Percentiles rank a stretch among this genome's conserved stretches.
These are phyloP conservation scores for Drosophila macrothrix DNA, from an alignment of 2,888 invertebrate species.

Conservation along the genomic window DNA sequence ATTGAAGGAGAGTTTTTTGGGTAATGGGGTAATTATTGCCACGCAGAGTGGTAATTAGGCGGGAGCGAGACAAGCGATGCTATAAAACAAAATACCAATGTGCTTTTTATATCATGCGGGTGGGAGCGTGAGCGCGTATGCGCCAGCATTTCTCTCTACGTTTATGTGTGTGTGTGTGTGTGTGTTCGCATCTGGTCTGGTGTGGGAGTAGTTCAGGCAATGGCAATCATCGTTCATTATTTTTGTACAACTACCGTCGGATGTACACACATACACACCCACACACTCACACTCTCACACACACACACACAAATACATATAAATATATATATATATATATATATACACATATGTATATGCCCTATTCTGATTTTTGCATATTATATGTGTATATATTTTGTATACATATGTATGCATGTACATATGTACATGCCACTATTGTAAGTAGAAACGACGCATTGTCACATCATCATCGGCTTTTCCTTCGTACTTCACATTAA, in stretches of 20 bases:
- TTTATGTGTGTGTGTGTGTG: background rate
- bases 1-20: conserved; percentile 29
- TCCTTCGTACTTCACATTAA: background rate
- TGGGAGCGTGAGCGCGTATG: conserved; percentile 45
- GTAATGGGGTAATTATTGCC: conserved; percentile 77
- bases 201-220: conserved; percentile 64
- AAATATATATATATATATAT: background rate
- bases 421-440: background rate
- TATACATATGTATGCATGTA: background rate
- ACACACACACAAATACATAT: background rate
- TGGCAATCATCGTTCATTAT: conserved; percentile 70
- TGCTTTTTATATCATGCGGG: conserved; percentile 29
- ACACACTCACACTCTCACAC: background rate
- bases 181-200: conserved; percentile 21
- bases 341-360: background rate
- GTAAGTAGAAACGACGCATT: background rate
- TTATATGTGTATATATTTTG: background rate
- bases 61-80: conserved; percentile 59
- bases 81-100: conserved; percentile 73
- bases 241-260: conserved; percentile 58
- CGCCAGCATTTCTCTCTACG: background rate
- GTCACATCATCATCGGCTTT: background rate
- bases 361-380: background rate
- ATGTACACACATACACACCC: conserved; percentile 18
- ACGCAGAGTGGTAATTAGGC: conserved; percentile 80